phyloP scores from a whole-genome alignment of 2,888 invertebrate genomes.

The Acrocera orbiculus region DNA sequence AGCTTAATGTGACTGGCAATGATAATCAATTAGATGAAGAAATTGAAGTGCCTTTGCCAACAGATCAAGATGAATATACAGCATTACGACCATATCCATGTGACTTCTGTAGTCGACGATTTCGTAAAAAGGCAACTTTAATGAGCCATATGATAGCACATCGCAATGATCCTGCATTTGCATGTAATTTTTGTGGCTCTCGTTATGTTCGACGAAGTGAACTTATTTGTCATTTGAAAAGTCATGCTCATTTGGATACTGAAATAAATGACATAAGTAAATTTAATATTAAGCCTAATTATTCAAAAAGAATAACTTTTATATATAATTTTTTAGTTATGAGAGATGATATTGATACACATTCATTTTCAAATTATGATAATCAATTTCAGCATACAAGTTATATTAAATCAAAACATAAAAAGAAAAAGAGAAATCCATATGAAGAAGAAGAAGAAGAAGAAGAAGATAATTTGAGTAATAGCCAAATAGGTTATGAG shows the following conservation, averaged over 20 bases:
- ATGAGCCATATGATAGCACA: constrained; percentile 80
- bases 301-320: no score
- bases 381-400: no score
- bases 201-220: constrained; percentile 63
- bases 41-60: constrained; percentile 58
- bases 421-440: constrained; percentile 8
- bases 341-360: constrained; percentile 10
- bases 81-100: constrained; percentile 58
- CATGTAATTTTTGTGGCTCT: constrained; percentile 66
- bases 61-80: constrained; percentile 60
- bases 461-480: constrained; percentile 4
- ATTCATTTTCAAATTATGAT: no score
- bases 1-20: constrained; percentile 32
- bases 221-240: constrained; percentile 66
- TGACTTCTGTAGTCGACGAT: constrained; percentile 68
- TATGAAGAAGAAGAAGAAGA: constrained; percentile 10
- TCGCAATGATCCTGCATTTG: constrained; percentile 66
- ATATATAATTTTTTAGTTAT: constrained; percentile 7
- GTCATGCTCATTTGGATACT: constrained; percentile 60
- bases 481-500: constrained; percentile 1
- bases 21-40: constrained; percentile 40
- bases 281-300: no score
- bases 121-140: constrained; percentile 65
- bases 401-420: no score
- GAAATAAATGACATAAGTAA: no score